Evolutionary conservation across 2,113 vertebrate species (phyloP).

Genomic region (Pontoporia blainvillei): DNA sequence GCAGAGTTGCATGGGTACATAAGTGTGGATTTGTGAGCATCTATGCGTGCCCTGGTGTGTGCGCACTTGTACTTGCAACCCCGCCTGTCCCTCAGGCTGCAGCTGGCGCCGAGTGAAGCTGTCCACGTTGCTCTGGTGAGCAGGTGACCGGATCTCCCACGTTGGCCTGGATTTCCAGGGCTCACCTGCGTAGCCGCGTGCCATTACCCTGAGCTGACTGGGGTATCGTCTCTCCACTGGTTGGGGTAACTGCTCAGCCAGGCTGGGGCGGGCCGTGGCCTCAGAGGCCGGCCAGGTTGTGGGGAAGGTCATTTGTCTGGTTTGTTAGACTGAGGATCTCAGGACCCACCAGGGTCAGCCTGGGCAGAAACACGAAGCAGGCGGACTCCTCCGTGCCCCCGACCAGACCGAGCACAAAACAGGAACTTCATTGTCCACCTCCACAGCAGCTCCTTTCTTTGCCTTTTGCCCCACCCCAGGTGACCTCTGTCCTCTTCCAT

Average conservation of each 20-base stretch:
- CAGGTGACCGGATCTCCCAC: background rate
- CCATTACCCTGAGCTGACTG: background rate
- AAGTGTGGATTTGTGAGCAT: background rate
- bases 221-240: accelerated
- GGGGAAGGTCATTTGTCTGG: background rate
- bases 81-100: background rate
- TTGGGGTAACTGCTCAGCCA: background rate
- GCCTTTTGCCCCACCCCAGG: background rate
- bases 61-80: accelerated
- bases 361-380: background rate
- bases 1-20: background rate
- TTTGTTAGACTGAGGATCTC: background rate
- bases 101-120: background rate
- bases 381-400: background rate
- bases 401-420: no score
- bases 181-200: background rate
- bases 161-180: background rate
- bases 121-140: background rate
- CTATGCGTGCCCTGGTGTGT: background rate
- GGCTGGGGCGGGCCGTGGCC: background rate
- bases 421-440: background rate
- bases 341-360: accelerated
- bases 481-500: background rate
- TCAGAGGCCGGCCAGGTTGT: background rate
- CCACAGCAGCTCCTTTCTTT: background rate